phyloP scores from a whole-genome alignment of 2,797 vertebrate species.

The Poecilia wingei region DNA sequence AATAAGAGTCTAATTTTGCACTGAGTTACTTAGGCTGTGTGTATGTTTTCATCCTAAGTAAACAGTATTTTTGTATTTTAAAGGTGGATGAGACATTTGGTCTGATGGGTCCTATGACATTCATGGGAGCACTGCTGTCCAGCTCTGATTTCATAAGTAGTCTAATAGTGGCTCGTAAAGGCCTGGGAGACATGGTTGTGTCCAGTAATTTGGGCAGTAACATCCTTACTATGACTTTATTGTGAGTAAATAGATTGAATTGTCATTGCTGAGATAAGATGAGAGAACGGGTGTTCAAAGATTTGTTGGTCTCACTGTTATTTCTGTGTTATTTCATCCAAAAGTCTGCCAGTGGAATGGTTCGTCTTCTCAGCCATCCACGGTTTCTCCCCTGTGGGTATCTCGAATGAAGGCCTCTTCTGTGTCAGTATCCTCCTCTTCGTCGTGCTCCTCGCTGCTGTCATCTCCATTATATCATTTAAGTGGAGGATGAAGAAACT shows the following conservation, averaged over 20 bases:
- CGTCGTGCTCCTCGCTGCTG: constrained; percentile 97
- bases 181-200: constrained; percentile 89
- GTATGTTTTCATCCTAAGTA: neutral
- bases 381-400: constrained; percentile 84
- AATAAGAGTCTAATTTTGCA: neutral
- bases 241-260: constrained; percentile 77
- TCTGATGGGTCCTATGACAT: constrained; percentile 92
- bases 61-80: neutral
- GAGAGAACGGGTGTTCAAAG: neutral
- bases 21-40: neutral
- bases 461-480: constrained; percentile 89
- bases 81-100: constrained; percentile 96
- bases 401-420: constrained; percentile 96
- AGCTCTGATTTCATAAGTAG: constrained; percentile 98
- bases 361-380: constrained; percentile 85
- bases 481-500: constrained; percentile 97
- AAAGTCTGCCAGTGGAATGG: constrained; percentile 91
- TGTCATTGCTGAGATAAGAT: neutral
- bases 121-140: constrained; percentile 93
- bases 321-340: constrained; percentile 10
- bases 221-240: too few species aligned
- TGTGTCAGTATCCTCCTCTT: constrained; percentile 96
- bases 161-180: constrained; percentile 97
- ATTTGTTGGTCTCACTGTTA: neutral
- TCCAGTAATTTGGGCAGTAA: too few species aligned